Conservation (phyloP, 2,888 invertebrate species). For the Scotopteryx bipunctaria region DNA sequence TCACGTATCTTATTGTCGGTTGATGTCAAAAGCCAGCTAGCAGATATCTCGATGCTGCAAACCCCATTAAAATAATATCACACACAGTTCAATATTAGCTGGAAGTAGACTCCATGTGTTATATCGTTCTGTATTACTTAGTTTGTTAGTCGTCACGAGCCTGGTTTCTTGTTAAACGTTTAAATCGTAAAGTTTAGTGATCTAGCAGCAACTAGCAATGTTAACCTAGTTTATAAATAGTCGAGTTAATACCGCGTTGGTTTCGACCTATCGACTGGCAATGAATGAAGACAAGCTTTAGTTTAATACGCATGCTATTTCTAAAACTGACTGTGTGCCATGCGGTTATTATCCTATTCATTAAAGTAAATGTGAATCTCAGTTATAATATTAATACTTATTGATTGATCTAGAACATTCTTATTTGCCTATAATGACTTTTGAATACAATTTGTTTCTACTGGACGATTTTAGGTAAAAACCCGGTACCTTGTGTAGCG, state of each 20-base stretch:
- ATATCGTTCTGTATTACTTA: constrained; percentile 60
- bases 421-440: constrained; percentile 50
- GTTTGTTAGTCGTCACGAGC: constrained; percentile 69
- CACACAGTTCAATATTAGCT: constrained; percentile 65
- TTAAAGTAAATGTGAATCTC: constrained; percentile 34
- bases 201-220: constrained; percentile 41
- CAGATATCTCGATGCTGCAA: constrained; percentile 83
- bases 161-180: constrained; percentile 46
- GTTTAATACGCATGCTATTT: constrained; percentile 27
- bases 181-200: constrained; percentile 39
- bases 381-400: constrained; percentile 39
- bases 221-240: constrained; percentile 27
- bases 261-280: constrained; percentile 31
- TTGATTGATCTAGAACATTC: constrained; percentile 42
- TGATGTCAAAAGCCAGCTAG: constrained; percentile 84
- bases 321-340: constrained; percentile 40
- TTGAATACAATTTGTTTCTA: constrained; percentile 52
- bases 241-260: constrained; percentile 21
- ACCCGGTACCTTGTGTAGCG: constrained; percentile 69
- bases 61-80: constrained; percentile 79
- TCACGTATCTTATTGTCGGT: constrained; percentile 77
- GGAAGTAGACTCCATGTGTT: constrained; percentile 64
- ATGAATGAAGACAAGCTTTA: constrained; percentile 29
- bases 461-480: constrained; percentile 50
- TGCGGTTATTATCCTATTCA: constrained; percentile 58